Evolutionary conservation across 2,113 vertebrate genomes (phyloP).

Genomic region (Bos indicus): DNA sequence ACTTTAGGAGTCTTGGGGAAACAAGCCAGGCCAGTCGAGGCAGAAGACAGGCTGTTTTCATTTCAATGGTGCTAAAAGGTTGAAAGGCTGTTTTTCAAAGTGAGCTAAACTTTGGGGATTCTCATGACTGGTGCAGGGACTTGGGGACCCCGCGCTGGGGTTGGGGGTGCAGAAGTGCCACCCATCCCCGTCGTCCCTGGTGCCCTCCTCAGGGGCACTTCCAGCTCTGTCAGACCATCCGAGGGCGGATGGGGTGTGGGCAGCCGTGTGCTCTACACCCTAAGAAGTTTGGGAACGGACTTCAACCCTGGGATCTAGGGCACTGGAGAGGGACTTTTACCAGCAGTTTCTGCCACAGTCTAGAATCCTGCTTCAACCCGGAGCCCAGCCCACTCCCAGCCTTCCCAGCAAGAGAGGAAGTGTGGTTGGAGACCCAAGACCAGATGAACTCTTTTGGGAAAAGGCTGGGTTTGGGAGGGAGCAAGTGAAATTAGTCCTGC

Average conservation of each 20-base stretch:
- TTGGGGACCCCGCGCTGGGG: fast-evolving
- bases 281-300: fast-evolving
- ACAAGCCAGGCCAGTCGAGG: too few species aligned
- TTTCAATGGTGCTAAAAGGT: background rate
- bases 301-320: background rate
- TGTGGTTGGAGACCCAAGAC: background rate
- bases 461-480: background rate
- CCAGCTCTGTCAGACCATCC: fast-evolving
- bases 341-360: fast-evolving
- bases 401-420: background rate
- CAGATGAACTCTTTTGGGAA: too few species aligned
- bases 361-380: fast-evolving
- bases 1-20: background rate
- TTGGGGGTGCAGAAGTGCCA: background rate
- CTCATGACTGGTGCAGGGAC: fast-evolving
- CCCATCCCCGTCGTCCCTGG: fast-evolving
- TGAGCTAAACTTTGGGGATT: background rate
- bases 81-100: background rate
- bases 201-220: background rate
- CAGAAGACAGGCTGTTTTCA: background rate
- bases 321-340: background rate
- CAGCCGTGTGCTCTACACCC: fast-evolving
- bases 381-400: background rate
- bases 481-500: background rate
- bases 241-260: too few species aligned